Evolutionary conservation across 2,888 invertebrate species (phyloP).

Genomic region (Ophion ellenae): DNA sequence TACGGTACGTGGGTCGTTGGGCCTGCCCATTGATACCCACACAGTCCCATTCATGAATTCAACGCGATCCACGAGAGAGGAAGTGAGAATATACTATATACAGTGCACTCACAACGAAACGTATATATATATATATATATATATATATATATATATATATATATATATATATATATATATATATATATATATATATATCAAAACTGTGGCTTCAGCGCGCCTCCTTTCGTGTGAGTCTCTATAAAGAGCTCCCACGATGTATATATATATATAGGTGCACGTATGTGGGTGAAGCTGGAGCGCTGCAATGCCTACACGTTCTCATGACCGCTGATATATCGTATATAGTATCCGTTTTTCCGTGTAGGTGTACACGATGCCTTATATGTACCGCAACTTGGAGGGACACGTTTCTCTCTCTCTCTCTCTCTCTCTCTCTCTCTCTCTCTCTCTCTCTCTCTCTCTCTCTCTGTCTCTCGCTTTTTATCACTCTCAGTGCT

Average conservation of each 20-base stretch:
- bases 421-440: neutral
- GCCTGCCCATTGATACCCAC: slow-evolving; percentile 78
- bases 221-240: slow-evolving; percentile 38
- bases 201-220: slow-evolving; percentile 31
- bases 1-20: slow-evolving; percentile 63
- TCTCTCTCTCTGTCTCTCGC: slow-evolving; percentile 29
- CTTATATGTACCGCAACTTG: slow-evolving; percentile 76
- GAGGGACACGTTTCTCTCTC: slow-evolving; percentile 28
- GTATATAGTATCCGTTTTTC: slow-evolving; percentile 51
- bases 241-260: slow-evolving; percentile 39
- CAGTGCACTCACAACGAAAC: slow-evolving; percentile 27
- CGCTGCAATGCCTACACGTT: slow-evolving; percentile 55
- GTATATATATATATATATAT: slow-evolving; percentile 56
- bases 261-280: slow-evolving; percentile 28
- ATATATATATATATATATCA: slow-evolving; percentile 52
- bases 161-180: slow-evolving; percentile 54
- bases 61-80: slow-evolving; percentile 74
- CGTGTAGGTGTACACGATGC: slow-evolving; percentile 74
- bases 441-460: slow-evolving; percentile 17
- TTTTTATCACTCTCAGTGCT: slow-evolving; percentile 22
- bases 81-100: slow-evolving; percentile 49
- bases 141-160: slow-evolving; percentile 52
- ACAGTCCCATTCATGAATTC: slow-evolving; percentile 79
- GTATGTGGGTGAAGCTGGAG: slow-evolving; percentile 56
- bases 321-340: slow-evolving; percentile 44